Evolutionary conservation across 2,888 invertebrate species (phyloP).

Genomic region (Caenorhabditis afra): DNA sequence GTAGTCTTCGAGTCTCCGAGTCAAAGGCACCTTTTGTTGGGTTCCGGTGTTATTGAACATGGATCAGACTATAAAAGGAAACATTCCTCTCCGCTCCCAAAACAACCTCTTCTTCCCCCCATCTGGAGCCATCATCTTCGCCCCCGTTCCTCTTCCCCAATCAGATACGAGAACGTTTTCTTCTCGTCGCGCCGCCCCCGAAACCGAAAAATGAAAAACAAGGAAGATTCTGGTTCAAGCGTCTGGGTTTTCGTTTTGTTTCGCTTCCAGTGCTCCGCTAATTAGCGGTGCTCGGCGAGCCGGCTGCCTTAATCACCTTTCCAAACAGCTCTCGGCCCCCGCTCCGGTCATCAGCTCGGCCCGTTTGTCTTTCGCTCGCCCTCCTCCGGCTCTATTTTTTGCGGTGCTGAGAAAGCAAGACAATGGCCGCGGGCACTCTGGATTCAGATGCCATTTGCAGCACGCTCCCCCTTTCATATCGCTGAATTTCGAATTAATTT

Average conservation of each 20-base stretch:
- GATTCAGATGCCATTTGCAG: conserved; percentile 51
- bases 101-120: too few species aligned
- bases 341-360: conserved; percentile 22
- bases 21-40: too few species aligned
- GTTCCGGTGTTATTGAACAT: background rate
- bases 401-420: conserved; percentile 7
- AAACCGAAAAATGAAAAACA: too few species aligned
- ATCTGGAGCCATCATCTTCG: too few species aligned
- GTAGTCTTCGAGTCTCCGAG: too few species aligned
- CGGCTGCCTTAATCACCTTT: conserved; percentile 28
- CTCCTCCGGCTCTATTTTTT: conserved; percentile 37
- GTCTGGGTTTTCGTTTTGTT: too few species aligned
- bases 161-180: too few species aligned
- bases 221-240: conserved; percentile 5
- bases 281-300: conserved; percentile 9
- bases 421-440: conserved; percentile 11
- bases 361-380: conserved; percentile 10
- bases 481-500: conserved; percentile 5
- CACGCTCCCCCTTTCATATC: conserved; percentile 6
- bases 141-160: too few species aligned
- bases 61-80: background rate
- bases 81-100: background rate
- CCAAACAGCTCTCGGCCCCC: conserved; percentile 19
- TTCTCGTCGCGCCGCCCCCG: too few species aligned
- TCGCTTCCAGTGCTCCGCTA: background rate